Conservation (phyloP, 1,140 invertebrate genomes). For the Stegodyphus dumicola region DNA sequence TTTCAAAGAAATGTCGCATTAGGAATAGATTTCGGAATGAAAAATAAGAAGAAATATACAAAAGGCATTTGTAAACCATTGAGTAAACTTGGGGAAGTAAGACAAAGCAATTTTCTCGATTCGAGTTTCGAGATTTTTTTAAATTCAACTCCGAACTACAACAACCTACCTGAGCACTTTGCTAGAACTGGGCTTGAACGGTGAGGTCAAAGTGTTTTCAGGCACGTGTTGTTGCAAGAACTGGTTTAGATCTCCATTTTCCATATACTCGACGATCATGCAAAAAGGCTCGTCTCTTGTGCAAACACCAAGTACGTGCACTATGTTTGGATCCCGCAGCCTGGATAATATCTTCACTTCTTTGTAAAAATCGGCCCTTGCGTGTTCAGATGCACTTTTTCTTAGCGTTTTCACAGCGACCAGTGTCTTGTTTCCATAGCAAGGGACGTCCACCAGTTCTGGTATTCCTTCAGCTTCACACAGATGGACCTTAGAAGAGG, state of each 20-base stretch:
- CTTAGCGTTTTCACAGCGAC: constrained; percentile 81
- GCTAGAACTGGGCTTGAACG: constrained; percentile 51
- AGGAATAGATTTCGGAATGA: not conserved
- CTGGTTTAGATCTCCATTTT: constrained; percentile 89
- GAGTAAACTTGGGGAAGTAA: no score
- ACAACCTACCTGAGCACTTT: constrained; percentile 67
- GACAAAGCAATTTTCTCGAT: no score
- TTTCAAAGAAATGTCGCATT: constrained; percentile 55
- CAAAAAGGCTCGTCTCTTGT: constrained; percentile 83
- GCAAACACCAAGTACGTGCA: constrained; percentile 87
- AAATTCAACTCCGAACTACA: not conserved
- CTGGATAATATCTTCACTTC: constrained; percentile 89
- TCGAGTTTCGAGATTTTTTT: no score
- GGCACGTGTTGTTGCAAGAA: constrained; percentile 75
- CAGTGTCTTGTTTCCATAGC: constrained; percentile 75
- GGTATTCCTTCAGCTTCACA: constrained; percentile 86
- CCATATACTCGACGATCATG: constrained; percentile 91
- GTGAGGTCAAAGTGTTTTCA: constrained; percentile 62
- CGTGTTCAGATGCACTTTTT: constrained; percentile 80
- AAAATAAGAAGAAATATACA: no score
- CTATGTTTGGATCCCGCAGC: constrained; percentile 86
- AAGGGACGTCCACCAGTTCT: constrained; percentile 76
- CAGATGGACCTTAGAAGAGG: constrained; percentile 78
- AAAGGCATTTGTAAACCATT: no score
- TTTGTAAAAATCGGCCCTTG: constrained; percentile 88